Percentiles rank a stretch among this genome's conserved stretches.
These are phyloP conservation scores for Spodoptera picta DNA, from an alignment of 2,888 invertebrate genomes.

Conservation along the genomic window DNA sequence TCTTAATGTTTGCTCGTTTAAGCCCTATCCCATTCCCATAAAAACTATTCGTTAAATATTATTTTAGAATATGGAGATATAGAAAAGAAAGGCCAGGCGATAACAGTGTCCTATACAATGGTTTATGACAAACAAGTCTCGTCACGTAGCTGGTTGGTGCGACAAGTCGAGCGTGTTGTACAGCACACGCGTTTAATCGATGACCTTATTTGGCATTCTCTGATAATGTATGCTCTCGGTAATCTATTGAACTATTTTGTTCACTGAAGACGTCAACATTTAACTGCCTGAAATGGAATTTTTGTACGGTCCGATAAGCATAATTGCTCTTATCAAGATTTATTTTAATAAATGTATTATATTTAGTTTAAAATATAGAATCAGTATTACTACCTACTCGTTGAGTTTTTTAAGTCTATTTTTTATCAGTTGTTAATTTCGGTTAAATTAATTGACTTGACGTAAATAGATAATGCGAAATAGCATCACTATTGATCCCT, in stretches of 20 bases:
- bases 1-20: no score
- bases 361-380: no score
- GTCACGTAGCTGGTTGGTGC: constrained; percentile 26
- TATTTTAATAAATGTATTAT: constrained; percentile 6
- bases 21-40: no score
- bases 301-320: constrained; percentile 36
- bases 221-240: constrained; percentile 51
- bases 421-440: no score
- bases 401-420: no score
- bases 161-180: constrained; percentile 28
- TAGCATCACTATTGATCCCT: no score
- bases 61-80: not conserved
- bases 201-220: constrained; percentile 54
- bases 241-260: constrained; percentile 53
- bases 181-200: constrained; percentile 45
- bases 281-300: constrained; percentile 40
- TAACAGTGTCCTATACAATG: not conserved
- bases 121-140: constrained; percentile 1
- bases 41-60: not conserved
- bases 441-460: no score
- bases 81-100: not conserved
- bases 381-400: no score
- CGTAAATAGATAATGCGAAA: no score
- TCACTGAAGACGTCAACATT: constrained; percentile 35
- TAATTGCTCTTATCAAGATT: constrained; percentile 29